phyloP scores from a whole-genome alignment of 2,888 invertebrate genomes.

The Polietes domitor region DNA sequence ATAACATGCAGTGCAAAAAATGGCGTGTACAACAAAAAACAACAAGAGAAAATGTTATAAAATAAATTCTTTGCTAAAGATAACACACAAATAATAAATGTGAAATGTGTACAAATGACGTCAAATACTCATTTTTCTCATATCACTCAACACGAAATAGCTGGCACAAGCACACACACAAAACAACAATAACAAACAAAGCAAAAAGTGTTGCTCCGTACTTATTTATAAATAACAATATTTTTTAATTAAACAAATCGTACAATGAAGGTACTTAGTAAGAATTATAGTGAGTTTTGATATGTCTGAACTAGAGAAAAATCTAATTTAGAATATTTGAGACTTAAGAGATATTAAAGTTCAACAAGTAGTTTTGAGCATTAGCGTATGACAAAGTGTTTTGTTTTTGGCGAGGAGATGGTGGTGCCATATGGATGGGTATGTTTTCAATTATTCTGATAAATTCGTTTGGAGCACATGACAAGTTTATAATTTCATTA shows the following conservation, averaged over 20 bases:
- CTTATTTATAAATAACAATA: slow-evolving; percentile 16
- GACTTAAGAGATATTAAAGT: not conserved
- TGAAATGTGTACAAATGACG: slow-evolving; percentile 2
- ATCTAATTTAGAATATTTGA: too few relatives aligned
- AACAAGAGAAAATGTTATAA: slow-evolving; percentile 16
- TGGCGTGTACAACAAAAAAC: not conserved
- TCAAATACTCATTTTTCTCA: slow-evolving; percentile 7
- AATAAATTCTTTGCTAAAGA: not conserved
- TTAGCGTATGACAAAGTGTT: not conserved
- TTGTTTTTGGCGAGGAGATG: not conserved
- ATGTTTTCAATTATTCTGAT: too few relatives aligned
- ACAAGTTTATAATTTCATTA: not conserved
- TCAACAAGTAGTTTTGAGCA: not conserved
- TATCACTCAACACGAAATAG: slow-evolving; percentile 18
- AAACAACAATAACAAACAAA: not conserved
- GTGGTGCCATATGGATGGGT: too few relatives aligned
- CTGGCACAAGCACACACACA: not conserved
- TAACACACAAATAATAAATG: slow-evolving; percentile 10
- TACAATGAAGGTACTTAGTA: not conserved
- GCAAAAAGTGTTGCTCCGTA: too few relatives aligned
- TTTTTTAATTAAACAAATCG: slow-evolving; percentile 1
- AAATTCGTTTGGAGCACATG: too few relatives aligned
- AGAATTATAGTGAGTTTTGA: not conserved
- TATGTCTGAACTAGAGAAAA: not conserved
- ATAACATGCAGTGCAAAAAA: not conserved